Conservation (phyloP, 2,888 invertebrate species). For the Polietes domitor region DNA sequence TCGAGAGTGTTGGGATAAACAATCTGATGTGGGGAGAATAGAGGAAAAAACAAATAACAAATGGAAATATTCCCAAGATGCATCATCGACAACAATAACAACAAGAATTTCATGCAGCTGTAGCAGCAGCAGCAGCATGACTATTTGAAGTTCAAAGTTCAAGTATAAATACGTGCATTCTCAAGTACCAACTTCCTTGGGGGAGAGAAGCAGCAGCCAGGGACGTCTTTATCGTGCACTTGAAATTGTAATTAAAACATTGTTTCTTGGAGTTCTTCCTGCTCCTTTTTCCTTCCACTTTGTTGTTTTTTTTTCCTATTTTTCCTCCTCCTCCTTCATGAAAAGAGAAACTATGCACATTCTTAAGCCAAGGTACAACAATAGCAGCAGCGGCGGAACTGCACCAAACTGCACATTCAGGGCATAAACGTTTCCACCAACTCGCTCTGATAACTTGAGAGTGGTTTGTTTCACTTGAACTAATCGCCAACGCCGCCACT, state of each 20-base stretch:
- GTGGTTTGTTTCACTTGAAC: slow-evolving; percentile 36
- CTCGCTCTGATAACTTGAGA: slow-evolving; percentile 41
- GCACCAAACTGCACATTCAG: not conserved
- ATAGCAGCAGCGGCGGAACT: not conserved
- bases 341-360: not conserved
- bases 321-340: not conserved
- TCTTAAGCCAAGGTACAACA: not conserved
- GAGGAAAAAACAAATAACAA: not conserved
- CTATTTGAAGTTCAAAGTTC: slow-evolving; percentile 49
- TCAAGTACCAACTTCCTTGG: slow-evolving; percentile 16
- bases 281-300: not conserved
- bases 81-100: slow-evolving; percentile 16
- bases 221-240: slow-evolving; percentile 49
- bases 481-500: slow-evolving; percentile 32
- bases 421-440: slow-evolving; percentile 18
- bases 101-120: not conserved
- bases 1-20: slow-evolving; percentile 20
- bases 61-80: slow-evolving; percentile 7
- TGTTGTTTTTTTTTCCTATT: not conserved
- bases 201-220: not conserved
- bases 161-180: slow-evolving; percentile 32
- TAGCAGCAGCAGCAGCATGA: not conserved
- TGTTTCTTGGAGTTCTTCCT: slow-evolving; percentile 28
- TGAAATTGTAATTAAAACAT: slow-evolving; percentile 54
- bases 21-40: not conserved